Evolutionary conservation across 2,113 vertebrate species (phyloP).

Genomic region (Notechis scutatus): DNA sequence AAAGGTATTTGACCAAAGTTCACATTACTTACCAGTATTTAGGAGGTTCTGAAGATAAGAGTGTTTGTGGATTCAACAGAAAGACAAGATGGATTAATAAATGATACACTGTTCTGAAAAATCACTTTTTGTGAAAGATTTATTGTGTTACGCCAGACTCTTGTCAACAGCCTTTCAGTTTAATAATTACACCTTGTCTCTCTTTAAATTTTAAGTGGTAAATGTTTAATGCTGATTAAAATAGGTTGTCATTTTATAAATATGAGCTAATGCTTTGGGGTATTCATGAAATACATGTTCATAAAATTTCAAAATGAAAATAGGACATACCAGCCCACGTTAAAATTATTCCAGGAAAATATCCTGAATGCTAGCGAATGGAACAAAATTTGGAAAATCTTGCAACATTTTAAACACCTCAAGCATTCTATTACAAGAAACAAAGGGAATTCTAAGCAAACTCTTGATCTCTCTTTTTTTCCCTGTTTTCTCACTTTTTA

Average conservation of each 20-base stretch:
- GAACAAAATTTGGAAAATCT: neutral
- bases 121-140: slow-evolving; percentile 38
- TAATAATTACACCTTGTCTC: slow-evolving; percentile 43
- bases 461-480: neutral
- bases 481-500: neutral
- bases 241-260: neutral
- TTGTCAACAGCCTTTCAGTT: slow-evolving; percentile 32
- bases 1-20: neutral
- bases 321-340: neutral
- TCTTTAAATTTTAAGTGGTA: slow-evolving; percentile 13
- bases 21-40: neutral
- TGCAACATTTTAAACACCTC: neutral
- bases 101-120: slow-evolving; percentile 21
- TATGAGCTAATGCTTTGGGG: neutral
- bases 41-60: neutral
- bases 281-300: neutral
- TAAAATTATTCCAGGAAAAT: neutral
- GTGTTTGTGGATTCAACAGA: neutral
- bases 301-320: neutral
- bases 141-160: slow-evolving; percentile 6
- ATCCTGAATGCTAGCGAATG: neutral
- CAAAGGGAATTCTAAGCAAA: neutral
- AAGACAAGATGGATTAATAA: neutral
- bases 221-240: slow-evolving; percentile 22
- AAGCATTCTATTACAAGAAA: neutral